Percentiles rank a stretch among this genome's conserved stretches.
Evolutionary conservation across 92 coral and sea anemone genomes (phyloP).

Genomic region (Siderastrea radians): DNA sequence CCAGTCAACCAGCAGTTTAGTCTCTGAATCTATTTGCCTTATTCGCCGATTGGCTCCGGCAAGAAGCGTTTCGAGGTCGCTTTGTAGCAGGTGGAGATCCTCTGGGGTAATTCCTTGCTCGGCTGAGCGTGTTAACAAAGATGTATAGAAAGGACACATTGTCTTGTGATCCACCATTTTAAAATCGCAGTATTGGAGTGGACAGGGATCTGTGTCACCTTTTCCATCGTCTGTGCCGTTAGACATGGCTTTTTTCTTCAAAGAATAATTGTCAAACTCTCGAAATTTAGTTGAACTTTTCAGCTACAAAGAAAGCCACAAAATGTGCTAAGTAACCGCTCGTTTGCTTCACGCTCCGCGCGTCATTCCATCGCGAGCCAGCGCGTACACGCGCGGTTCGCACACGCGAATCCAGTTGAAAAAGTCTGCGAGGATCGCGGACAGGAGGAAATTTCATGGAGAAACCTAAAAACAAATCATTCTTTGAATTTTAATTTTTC

Average conservation of each 20-base stretch:
- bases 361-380: neutral
- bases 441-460: too few species aligned
- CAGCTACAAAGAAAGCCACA: neutral
- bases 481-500: too few species aligned
- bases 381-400: neutral
- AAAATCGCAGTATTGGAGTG: constrained; percentile 94
- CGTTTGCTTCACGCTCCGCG: neutral
- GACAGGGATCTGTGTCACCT: constrained; percentile 94
- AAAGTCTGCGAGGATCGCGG: neutral
- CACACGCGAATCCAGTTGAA: too few species aligned
- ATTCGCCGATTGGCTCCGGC: constrained; percentile 97
- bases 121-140: constrained; percentile 78
- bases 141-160: constrained; percentile 95
- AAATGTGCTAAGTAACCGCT: constrained; percentile 23
- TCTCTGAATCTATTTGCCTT: constrained; percentile 92
- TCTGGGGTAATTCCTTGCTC: constrained; percentile 92
- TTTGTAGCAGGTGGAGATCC: constrained; percentile 91
- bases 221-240: constrained; percentile 80
- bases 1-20: constrained; percentile 96
- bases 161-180: constrained; percentile 89
- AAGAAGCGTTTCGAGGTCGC: constrained; percentile 97
- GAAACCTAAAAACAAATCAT: too few species aligned
- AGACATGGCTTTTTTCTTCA: neutral
- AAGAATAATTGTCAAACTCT: neutral
- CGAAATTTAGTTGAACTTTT: neutral